Evolutionary conservation across 2,888 invertebrate genomes (phyloP).

Genomic region (Brassicogethes aeneus): DNA sequence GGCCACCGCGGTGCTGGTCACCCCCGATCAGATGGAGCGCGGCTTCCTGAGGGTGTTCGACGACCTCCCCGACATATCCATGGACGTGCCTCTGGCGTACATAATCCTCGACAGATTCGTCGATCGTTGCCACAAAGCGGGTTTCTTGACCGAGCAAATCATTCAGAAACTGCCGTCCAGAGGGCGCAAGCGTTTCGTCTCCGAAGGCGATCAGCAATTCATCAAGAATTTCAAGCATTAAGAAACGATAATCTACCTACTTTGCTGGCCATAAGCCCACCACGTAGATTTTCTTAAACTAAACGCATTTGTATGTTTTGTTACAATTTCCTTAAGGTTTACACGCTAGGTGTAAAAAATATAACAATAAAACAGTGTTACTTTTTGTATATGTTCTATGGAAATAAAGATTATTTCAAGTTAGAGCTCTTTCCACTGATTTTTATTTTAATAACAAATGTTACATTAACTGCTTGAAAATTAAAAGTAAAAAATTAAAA

Average conservation of each 20-base stretch:
- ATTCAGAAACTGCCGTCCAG: slow-evolving; percentile 70
- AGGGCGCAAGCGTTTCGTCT: slow-evolving; percentile 88
- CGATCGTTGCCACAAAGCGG: slow-evolving; percentile 63
- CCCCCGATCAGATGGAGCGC: slow-evolving; percentile 81
- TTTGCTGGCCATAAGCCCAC: too few relatives aligned
- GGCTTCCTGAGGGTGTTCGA: slow-evolving; percentile 82
- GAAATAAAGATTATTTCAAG: slow-evolving; percentile 37
- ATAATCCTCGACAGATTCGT: slow-evolving; percentile 72
- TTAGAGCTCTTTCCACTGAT: too few relatives aligned
- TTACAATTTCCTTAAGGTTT: not conserved
- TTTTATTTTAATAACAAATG: too few relatives aligned
- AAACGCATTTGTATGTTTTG: slow-evolving; percentile 20
- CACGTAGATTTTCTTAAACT: slow-evolving; percentile 18
- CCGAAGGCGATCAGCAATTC: slow-evolving; percentile 86
- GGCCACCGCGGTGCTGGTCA: slow-evolving; percentile 63
- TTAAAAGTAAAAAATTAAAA: too few relatives aligned
- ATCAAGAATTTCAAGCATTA: slow-evolving; percentile 47
- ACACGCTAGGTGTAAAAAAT: not conserved
- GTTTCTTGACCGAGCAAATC: slow-evolving; percentile 64
- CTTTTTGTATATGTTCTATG: slow-evolving; percentile 37
- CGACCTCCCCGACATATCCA: slow-evolving; percentile 82
- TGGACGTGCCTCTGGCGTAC: slow-evolving; percentile 89
- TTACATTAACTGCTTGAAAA: too few relatives aligned
- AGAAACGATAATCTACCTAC: slow-evolving; percentile 9
- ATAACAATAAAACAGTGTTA: slow-evolving; percentile 23